Base-by-base conservation (phyloP, 2,888 invertebrate species). In the Galerucella nymphaeae region DNA sequence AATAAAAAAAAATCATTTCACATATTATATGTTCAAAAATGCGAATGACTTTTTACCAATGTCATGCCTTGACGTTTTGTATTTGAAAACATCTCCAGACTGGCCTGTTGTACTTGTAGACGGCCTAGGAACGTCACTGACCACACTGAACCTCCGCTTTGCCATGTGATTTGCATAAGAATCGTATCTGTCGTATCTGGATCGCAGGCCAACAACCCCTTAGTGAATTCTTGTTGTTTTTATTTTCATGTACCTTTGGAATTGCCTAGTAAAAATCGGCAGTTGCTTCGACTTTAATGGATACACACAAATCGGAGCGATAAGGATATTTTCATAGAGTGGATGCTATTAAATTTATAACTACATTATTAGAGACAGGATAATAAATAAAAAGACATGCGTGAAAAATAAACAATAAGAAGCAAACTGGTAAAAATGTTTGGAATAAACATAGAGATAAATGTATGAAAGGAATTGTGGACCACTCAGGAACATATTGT, bases 131-230 rank as follows among this genome's bases (percentile, higher is more conserved):
- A 75, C 78, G 78, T 78, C 78, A 81, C 80, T 81, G 81, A 81
- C 80, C 81, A 80, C 77, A 76, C 75, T 77, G 78, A 78, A 75
- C 77, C 78, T 75, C 76, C 63, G 63, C 70, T 73, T 66, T 57
- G 68, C 53, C 59, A 70, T 71, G 74, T 75, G 76, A 81, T 81
- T 80, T 79, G 77, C 80, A 81, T 81, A 77, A 80, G 80, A 79
- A 79, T 79, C 77, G 76, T 73, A 72, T 74, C 74, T 75, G 69
- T 79, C 77, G 76, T 73, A 72, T 74, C 75, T 75, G 69, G 70
- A 68, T 69, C 61, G 77, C 73, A 69, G 81, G 78, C 66, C 79
- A 76, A 77, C 79, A 81, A 78, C 80, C 79, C 77, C 67, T 72
- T 70, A 59, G 30, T 41, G 18, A 42, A 62, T 62, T 62, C 61